Evolutionary conservation across 2,797 vertebrate genomes (phyloP).

Genomic region (Pteronotus mesoamericanus): DNA sequence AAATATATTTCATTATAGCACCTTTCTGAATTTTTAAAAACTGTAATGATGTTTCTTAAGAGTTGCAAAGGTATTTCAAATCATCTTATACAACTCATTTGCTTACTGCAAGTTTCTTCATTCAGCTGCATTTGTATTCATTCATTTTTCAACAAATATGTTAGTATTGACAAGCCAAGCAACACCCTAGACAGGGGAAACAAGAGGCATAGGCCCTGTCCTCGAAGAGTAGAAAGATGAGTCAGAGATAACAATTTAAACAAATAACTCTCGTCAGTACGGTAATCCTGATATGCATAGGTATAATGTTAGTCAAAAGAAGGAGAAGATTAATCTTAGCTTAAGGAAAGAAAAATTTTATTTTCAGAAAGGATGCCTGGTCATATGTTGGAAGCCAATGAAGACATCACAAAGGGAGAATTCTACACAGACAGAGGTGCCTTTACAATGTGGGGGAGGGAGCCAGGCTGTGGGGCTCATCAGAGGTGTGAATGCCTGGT

Average conservation of each 20-base stretch:
- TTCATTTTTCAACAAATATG: neutral
- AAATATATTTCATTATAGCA: neutral
- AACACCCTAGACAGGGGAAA: neutral
- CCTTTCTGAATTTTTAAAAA: neutral
- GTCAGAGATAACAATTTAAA: neutral
- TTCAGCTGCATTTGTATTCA: neutral
- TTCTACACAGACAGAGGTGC: neutral
- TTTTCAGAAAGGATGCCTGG: neutral
- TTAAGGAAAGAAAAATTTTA: neutral
- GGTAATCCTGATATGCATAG: neutral
- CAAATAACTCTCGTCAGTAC: neutral
- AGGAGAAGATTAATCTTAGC: neutral
- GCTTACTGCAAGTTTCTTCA: neutral
- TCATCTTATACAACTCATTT: neutral
- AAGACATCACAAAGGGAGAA: neutral
- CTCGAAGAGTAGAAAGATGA: neutral
- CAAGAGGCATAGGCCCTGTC: neutral
- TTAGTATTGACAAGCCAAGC: neutral
- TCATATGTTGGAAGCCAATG: neutral
- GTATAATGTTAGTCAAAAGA: neutral
- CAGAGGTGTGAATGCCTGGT: rapidly evolving
- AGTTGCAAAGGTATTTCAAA: neutral
- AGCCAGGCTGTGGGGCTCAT: neutral
- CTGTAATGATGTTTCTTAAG: neutral
- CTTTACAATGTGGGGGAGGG: neutral